Evolutionary conservation across 2,113 vertebrate genomes (phyloP), one percentile per base, ranked within the genome.

Genomic region (Gorsachius goisagi): DNA sequence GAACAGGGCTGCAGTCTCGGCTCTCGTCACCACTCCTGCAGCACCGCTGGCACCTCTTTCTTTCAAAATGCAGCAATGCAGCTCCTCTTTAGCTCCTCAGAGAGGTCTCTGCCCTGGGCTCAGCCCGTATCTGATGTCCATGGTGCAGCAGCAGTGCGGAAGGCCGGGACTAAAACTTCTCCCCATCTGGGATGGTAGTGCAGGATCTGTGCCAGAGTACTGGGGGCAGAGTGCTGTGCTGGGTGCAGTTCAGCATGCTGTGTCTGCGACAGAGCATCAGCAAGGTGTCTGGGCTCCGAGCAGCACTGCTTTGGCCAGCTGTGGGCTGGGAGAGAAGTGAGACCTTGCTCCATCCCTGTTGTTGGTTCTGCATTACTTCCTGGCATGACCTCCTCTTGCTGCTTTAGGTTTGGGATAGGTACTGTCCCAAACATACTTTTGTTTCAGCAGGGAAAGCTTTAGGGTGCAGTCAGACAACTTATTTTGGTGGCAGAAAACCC

Each of bases 41-140:
- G 58, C 58, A 33, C 49, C 1, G 1, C 56, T 30, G 44, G 50
- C 50, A 59, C 41, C 79, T 72, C 37, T 45, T 45, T 47, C 44
- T 72, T 60, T 60, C 47, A 20, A 33, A 47, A 5, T 13, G 23
- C 37, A 49, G 69, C 39, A 37, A 3, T 33, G 22, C 76, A 53
- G 72, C 66, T 78, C 64, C 66, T 53, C 37, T 45, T 16, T 64
- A 78, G 37, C 72, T 60, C 28, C 58, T 72, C 44, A 44, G 56
- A 76, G 63, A 32, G 28, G 55, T 45, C 64, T 64, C 19, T 90
- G 76, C n/a, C 12, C 53, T 15, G 13, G n/a, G 45, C 66, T 77
- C 23, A 49, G 66, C 32, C 22, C 4, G 0, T 44, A 8, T 2
- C 0, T 37, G 47, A 23, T 52, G 75, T 6, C 44, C 5, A 10